phyloP scores from a whole-genome alignment of 2,797 vertebrate species.

The Tangara arthus region DNA sequence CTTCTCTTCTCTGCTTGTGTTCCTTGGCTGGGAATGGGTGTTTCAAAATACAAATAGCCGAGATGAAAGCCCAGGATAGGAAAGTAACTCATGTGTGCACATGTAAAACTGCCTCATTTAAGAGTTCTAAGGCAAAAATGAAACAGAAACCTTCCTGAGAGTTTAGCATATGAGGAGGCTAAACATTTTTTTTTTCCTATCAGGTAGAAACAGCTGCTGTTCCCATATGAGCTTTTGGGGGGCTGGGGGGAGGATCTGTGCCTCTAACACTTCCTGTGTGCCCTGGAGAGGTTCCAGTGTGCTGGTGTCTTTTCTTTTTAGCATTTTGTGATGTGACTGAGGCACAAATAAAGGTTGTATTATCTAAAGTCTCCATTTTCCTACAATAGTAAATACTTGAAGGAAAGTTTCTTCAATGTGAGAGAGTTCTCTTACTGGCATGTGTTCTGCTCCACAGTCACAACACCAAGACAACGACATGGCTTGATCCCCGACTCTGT shows the following conservation, averaged over 20 bases:
- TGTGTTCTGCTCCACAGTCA: conserved; percentile 80
- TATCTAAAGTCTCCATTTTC: background rate
- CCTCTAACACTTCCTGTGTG: background rate
- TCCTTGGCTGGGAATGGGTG: background rate
- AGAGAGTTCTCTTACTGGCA: conserved; percentile 5
- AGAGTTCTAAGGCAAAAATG: background rate
- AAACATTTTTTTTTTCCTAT: background rate
- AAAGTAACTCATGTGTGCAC: background rate
- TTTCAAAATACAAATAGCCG: background rate
- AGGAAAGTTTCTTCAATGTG: background rate
- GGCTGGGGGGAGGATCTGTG: background rate
- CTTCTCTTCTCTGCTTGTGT: background rate
- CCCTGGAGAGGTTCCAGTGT: background rate
- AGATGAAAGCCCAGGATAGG: background rate
- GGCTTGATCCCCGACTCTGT: conserved; percentile 95
- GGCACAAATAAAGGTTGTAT: background rate
- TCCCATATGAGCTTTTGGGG: background rate
- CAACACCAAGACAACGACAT: conserved; percentile 97
- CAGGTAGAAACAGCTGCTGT: background rate
- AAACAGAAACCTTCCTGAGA: background rate
- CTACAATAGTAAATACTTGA: background rate
- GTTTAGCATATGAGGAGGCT: background rate
- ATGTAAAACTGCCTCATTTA: background rate
- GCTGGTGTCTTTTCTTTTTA: background rate
- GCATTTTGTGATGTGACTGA: background rate